Conservation (phyloP, 2,797 vertebrate genomes). For the Sternotherus odoratus region DNA sequence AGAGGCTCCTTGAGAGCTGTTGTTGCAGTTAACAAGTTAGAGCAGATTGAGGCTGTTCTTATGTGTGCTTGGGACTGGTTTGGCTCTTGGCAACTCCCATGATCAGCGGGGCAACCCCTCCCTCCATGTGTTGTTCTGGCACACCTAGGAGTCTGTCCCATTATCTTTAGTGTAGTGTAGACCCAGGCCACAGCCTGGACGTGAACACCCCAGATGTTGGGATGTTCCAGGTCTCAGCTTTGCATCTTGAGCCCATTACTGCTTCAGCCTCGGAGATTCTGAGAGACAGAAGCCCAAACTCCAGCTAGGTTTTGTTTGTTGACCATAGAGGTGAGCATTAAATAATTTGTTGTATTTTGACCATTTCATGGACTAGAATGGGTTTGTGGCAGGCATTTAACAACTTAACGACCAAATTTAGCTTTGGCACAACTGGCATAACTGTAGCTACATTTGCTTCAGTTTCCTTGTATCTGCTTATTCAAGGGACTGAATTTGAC, state of each 20-base stretch:
- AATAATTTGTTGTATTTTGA: neutral
- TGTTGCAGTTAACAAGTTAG: neutral
- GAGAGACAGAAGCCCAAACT: neutral
- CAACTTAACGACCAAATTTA: neutral
- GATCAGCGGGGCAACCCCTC: neutral
- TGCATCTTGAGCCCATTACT: neutral
- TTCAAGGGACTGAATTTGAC: neutral
- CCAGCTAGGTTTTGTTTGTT: fast-evolving
- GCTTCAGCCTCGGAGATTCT: neutral
- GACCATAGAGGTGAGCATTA: neutral
- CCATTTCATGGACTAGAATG: fast-evolving
- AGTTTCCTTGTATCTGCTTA: neutral
- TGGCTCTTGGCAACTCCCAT: neutral
- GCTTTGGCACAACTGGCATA: neutral
- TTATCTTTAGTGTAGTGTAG: neutral
- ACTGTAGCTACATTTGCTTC: neutral
- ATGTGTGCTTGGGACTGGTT: neutral
- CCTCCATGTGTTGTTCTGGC: neutral
- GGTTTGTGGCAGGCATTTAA: fast-evolving
- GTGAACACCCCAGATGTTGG: fast-evolving
- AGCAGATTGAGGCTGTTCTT: neutral
- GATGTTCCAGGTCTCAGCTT: neutral
- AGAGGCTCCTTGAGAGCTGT: neutral
- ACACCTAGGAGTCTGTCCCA: neutral
- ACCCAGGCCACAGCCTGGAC: neutral